Percentiles rank a stretch among this genome's conserved stretches.
phyloP scores from a whole-genome alignment of 2,888 invertebrate genomes.

The Tethea ocularis region DNA sequence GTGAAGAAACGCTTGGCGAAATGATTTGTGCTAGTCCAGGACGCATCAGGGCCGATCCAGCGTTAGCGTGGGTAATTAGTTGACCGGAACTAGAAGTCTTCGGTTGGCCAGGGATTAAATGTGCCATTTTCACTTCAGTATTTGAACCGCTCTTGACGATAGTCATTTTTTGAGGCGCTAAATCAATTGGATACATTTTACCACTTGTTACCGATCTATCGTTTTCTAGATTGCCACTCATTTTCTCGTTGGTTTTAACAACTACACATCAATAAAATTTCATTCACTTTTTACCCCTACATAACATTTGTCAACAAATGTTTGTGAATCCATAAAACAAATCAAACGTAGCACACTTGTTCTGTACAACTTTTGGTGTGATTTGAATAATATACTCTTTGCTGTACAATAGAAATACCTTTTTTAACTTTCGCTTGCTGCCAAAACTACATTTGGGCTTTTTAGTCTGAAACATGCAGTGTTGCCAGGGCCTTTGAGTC shows the following conservation, averaged over 20 bases:
- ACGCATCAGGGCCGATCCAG: slow-evolving; percentile 71
- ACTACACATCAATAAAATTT: slow-evolving; percentile 18
- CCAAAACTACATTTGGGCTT: too few relatives aligned
- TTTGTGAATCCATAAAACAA: too few relatives aligned
- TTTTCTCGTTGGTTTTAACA: slow-evolving; percentile 33
- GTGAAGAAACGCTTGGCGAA: slow-evolving; percentile 71
- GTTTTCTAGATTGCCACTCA: slow-evolving; percentile 79
- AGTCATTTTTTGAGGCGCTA: slow-evolving; percentile 80
- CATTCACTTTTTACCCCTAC: slow-evolving; percentile 1
- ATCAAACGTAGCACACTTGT: too few relatives aligned
- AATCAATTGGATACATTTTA: slow-evolving; percentile 84
- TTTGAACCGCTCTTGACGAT: slow-evolving; percentile 77
- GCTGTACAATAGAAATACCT: too few relatives aligned
- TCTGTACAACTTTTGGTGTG: too few relatives aligned
- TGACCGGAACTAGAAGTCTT: slow-evolving; percentile 68
- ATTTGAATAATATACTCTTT: too few relatives aligned
- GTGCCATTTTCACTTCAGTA: slow-evolving; percentile 78
- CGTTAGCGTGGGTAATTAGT: slow-evolving; percentile 66
- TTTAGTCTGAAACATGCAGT: too few relatives aligned
- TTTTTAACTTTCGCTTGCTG: too few relatives aligned
- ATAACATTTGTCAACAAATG: too few relatives aligned
- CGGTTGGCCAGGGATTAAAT: slow-evolving; percentile 68
- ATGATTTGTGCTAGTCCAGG: slow-evolving; percentile 73
- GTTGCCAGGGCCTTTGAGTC: too few relatives aligned
- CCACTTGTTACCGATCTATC: slow-evolving; percentile 82